Base-by-base conservation (phyloP, 2,797 vertebrate species). In the Pipistrellus pygmaeus region DNA sequence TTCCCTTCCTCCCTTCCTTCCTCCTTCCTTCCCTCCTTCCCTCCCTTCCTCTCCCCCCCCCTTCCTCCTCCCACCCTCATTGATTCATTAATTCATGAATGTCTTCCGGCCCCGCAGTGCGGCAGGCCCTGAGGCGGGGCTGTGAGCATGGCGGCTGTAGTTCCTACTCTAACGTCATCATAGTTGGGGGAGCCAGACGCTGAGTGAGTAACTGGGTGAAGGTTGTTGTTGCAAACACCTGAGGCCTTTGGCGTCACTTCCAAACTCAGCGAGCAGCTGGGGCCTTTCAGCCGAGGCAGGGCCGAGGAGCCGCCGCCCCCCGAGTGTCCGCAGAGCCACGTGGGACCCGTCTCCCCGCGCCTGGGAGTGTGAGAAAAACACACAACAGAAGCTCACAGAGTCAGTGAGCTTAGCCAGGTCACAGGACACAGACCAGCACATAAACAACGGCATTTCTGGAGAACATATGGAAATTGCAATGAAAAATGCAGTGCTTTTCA, bases 11-110 rank as follows among this genome's bases (percentile, higher is more conserved):
- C 7, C 41, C 12, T 10, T 23, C 11, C 57, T 27, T 23, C 9
- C 23, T 25, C 8, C 53, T 23, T 55, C 5, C 10, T 6, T 23
- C 2, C 12, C 8, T 12, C 11, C 1, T 13, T 6, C 10, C 5
- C 14, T 72, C 0, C 23, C n/a, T 3, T n/a, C 62, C 38, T 41
- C 38, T 5, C 17, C 18, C 38, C 18, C n/a, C 38, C 13, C 5
- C 17, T 2, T 2, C 14, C 48, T 53, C 2, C 3, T 18, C 5
- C 27, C 9, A 12, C 6, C 20, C 21, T 13, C 2, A 11, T 20
- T 8, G 38, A 14, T 30, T 66, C 10, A 32, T 48, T 69, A 23
- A 3, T 30, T 66, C 44, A 27, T 88, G 57, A 66, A 0, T 84
- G n/a, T 75, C 68, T 25, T 51, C n/a, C 46, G 25, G 7, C 27